Base-by-base conservation (phyloP, 2,888 invertebrate genomes). In the Gryllus longicercus region DNA sequence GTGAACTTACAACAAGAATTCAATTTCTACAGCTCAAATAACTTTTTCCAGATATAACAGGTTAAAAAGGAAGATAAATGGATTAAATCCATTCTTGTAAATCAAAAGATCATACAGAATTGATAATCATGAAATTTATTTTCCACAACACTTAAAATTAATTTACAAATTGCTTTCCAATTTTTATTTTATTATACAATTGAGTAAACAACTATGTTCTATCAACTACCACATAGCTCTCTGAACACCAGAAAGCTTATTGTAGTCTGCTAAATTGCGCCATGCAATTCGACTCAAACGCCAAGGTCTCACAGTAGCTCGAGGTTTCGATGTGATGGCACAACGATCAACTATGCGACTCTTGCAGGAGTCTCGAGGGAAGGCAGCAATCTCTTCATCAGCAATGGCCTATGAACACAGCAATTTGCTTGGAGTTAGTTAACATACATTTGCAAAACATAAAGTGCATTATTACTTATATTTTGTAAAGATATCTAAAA, bases 211-310 rank as follows among this genome's bases (percentile, higher is more conserved):
- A 38, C 8, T 38, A 38, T 82, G 25, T 78, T 78, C 63, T 63
- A 18, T 21, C 50, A 79, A 11, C 84, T 91, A 94, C 98, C 98
- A 99, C 90, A 95, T 94, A n/a, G 98, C 96, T 86, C 98, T 90
- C 86, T 96, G 96, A 0, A 98, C 93, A 74, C 98, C 98, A 23
- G 95, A 91, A 74, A 99, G 87, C 87, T 95, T 94, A 87, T 98
- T 98, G 87, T 98, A 94, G 89, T 99, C 99, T 0, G 96, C 97
- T 82, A 97, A 89, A 85, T 95, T 91, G 82, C 98, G 91, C 91
- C 95, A 99, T 10, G 96, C 92, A 83, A 98, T 95, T 85, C 98
- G 91, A 85, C 97, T 97, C 81, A 99, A 86, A 79, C 97, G 91
- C 93, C 95, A 99, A 80, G 93, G 91, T 78, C 89, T 86, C 0